These are phyloP conservation scores for Ips nitidus DNA, from an alignment of 1,140 invertebrate genomes.

Conservation along the genomic window DNA sequence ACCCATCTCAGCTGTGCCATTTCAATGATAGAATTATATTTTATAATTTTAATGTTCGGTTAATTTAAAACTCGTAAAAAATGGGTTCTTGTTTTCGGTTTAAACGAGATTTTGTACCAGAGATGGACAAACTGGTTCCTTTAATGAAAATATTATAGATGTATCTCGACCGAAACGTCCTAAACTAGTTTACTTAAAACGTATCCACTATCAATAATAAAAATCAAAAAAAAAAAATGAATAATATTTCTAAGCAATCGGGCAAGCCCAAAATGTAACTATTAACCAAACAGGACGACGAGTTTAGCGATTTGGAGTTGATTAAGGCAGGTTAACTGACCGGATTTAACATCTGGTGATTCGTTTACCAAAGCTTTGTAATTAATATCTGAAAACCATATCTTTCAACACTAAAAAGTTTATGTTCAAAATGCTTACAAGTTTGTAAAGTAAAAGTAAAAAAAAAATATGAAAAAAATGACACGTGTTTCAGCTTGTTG, in stretches of 20 bases:
- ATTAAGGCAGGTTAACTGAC: too few species aligned
- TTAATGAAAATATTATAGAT: constrained; percentile 19
- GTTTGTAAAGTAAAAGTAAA: too few species aligned
- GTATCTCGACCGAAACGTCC: constrained; percentile 7
- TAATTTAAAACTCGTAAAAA: neutral
- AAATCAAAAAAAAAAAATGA: constrained; percentile 33
- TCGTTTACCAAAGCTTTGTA: too few species aligned
- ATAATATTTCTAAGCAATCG: constrained; percentile 31
- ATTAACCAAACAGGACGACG: neutral
- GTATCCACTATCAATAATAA: constrained; percentile 29
- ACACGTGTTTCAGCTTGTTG: too few species aligned
- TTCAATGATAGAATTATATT: neutral
- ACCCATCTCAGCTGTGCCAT: neutral
- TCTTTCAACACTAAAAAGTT: too few species aligned
- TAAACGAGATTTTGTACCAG: neutral
- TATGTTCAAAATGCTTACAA: too few species aligned
- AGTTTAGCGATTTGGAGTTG: neutral
- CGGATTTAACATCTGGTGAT: too few species aligned
- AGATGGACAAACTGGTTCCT: neutral
- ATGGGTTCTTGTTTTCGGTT: neutral
- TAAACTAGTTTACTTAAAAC: constrained; percentile 28
- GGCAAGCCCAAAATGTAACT: constrained; percentile 24
- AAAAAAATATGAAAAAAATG: too few species aligned
- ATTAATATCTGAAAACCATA: too few species aligned
- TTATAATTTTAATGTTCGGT: neutral